Percentiles rank a stretch among this genome's conserved stretches.
These are phyloP conservation scores for Thryonomys swinderianus DNA, from an alignment of 2,113 vertebrate species.

Conservation along the genomic window DNA sequence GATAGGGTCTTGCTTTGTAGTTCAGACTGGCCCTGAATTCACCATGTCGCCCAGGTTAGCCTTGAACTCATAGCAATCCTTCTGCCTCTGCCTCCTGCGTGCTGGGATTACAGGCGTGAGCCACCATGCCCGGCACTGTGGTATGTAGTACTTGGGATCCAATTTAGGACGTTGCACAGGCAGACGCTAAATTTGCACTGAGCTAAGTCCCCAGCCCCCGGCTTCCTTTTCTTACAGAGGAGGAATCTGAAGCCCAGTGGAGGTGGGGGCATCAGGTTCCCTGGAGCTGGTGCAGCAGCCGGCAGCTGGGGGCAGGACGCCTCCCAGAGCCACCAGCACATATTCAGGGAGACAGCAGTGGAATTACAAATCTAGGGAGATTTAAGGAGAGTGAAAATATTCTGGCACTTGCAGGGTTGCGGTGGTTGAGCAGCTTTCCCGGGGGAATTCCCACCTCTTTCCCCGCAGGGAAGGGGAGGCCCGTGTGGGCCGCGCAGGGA, in stretches of 20 bases:
- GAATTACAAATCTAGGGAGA: slow-evolving; percentile 81
- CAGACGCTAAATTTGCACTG: too few species aligned
- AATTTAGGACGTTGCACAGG: too few species aligned
- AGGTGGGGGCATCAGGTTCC: background rate
- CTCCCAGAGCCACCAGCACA: slow-evolving; percentile 25
- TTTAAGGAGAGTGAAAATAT: slow-evolving; percentile 66
- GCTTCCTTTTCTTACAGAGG: background rate
- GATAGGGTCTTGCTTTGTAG: too few species aligned
- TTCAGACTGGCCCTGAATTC: too few species aligned
- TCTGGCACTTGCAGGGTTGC: slow-evolving; percentile 70
- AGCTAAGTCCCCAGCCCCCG: too few species aligned
- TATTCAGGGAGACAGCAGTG: slow-evolving; percentile 71
- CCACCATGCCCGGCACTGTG: too few species aligned
- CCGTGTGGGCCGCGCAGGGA: background rate
- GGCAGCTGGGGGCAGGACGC: background rate
- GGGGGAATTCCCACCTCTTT: slow-evolving; percentile 71
- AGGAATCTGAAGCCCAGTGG: slow-evolving; percentile 24
- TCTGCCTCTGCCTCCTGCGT: too few species aligned
- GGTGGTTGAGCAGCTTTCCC: slow-evolving; percentile 69
- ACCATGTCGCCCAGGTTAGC: too few species aligned
- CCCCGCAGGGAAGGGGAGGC: background rate
- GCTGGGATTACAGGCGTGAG: too few species aligned
- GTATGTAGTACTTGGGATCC: too few species aligned
- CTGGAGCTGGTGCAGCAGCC: background rate
- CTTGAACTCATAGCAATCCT: too few species aligned